Percentiles rank a stretch among this genome's conserved stretches.
These are phyloP conservation scores for Laupala kohalensis DNA, from an alignment of 1,140 invertebrate species.

Conservation along the genomic window DNA sequence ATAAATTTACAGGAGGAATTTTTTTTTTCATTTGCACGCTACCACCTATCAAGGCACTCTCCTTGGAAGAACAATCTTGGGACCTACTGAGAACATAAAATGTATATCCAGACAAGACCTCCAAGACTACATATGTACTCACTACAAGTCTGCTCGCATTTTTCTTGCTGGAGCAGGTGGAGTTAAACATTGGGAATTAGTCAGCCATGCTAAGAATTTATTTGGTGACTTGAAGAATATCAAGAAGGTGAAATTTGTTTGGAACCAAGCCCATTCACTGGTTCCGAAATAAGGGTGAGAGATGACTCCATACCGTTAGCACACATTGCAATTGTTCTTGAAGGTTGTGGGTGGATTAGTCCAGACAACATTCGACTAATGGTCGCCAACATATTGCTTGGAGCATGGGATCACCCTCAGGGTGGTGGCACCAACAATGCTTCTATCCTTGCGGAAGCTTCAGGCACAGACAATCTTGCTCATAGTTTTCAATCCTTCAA, in stretches of 20 bases:
- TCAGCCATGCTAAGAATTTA: slow-evolving; percentile 39
- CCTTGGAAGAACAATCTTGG: slow-evolving; percentile 90
- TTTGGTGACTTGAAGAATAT: neutral
- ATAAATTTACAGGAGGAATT: slow-evolving; percentile 99
- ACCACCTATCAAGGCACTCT: slow-evolving; percentile 92
- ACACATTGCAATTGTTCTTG: slow-evolving; percentile 92
- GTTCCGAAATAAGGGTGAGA: slow-evolving; percentile 77
- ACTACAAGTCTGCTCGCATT: slow-evolving; percentile 53
- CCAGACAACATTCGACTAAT: slow-evolving; percentile 95
- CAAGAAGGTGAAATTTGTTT: neutral
- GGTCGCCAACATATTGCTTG: slow-evolving; percentile 91
- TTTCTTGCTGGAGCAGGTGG: slow-evolving; percentile 54
- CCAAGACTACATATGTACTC: slow-evolving; percentile 42
- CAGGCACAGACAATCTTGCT: slow-evolving; percentile 54
- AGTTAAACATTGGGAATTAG: slow-evolving; percentile 45
- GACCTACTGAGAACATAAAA: slow-evolving; percentile 94
- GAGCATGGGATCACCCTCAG: slow-evolving; percentile 78
- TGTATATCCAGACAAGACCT: slow-evolving; percentile 33
- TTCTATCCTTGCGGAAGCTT: slow-evolving; percentile 62
- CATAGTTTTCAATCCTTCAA: slow-evolving; percentile 98
- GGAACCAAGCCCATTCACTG: slow-evolving; percentile 31
- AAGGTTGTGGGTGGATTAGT: slow-evolving; percentile 85
- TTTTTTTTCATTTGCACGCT: slow-evolving; percentile 96
- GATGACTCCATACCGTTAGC: slow-evolving; percentile 93
- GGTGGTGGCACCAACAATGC: slow-evolving; percentile 82